These are phyloP conservation scores for Aspidiotus rigidus DNA, from an alignment of 2,888 invertebrate genomes.

Conservation along the genomic window DNA sequence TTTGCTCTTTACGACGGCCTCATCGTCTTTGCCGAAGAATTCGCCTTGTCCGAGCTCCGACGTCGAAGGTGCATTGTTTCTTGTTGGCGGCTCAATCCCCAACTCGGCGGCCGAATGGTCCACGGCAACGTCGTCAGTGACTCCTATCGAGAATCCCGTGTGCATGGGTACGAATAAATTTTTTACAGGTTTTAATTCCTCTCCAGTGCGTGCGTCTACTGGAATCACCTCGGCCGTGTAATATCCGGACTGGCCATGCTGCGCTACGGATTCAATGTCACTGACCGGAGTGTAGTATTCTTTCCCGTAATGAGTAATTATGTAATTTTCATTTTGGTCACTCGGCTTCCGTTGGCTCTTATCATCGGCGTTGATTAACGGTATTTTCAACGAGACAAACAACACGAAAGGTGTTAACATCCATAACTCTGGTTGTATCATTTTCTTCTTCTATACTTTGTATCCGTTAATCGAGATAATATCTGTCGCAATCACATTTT, in stretches of 20 bases:
- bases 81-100: neutral
- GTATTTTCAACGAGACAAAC: neutral
- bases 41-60: neutral
- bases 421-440: conserved; percentile 9
- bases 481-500: too few species aligned
- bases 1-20: neutral
- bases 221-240: conserved; percentile 28
- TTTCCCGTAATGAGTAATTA: conserved; percentile 28
- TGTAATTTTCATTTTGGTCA: conserved; percentile 20
- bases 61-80: neutral
- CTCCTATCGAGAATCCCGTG: conserved; percentile 18
- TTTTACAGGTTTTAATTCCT: conserved; percentile 25
- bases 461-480: too few species aligned
- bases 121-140: neutral
- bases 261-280: conserved; percentile 8
- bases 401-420: conserved; percentile 7
- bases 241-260: conserved; percentile 18
- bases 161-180: conserved; percentile 26
- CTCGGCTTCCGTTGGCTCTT: conserved; percentile 7
- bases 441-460: neutral
- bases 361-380: conserved; percentile 12
- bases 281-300: conserved; percentile 28
- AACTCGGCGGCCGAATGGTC: neutral
- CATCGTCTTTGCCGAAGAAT: neutral
- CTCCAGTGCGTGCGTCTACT: conserved; percentile 24